These are phyloP conservation scores for Xenentodon cancila DNA, from an alignment of 2,797 vertebrate species.

Conservation along the genomic window DNA sequence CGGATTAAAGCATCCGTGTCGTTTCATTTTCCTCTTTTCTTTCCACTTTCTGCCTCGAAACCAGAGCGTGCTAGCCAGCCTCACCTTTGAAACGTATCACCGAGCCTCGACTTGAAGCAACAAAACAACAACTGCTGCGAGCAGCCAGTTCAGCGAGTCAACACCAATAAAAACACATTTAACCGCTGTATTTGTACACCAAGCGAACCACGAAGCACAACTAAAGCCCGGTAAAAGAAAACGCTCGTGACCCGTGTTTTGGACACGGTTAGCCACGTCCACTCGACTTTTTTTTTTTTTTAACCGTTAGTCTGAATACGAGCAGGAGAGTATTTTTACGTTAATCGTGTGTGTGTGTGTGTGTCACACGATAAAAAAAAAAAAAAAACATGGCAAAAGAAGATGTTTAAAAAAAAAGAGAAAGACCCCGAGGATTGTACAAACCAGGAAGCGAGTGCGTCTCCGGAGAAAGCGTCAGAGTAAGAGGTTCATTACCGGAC, in stretches of 20 bases:
- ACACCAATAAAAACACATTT: neutral
- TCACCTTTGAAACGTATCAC: conserved; percentile 18
- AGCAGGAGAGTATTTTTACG: conserved; percentile 28
- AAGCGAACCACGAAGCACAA: neutral
- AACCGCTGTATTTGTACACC: conserved; percentile 11
- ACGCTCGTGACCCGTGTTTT: conserved; percentile 11
- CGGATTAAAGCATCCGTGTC: neutral
- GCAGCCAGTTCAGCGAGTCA: conserved; percentile 22
- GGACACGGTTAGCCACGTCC: conserved; percentile 36
- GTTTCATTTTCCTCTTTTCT: neutral
- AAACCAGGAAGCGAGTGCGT: conserved; percentile 9
- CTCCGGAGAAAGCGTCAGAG: neutral
- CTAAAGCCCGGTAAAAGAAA: neutral
- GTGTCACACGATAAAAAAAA: conserved; percentile 10
- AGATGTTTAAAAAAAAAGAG: neutral
- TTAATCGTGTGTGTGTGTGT: conserved; percentile 45
- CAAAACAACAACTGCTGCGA: conserved; percentile 1
- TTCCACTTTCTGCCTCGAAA: conserved; percentile 20
- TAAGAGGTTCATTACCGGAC: conserved; percentile 63
- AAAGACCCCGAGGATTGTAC: neutral
- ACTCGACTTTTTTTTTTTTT: conserved; percentile 9
- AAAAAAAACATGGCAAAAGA: no score
- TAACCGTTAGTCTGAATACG: conserved; percentile 15
- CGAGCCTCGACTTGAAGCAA: conserved; percentile 25
- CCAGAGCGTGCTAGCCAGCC: conserved; percentile 31